Evolutionary conservation across 2,113 vertebrate genomes (phyloP).

Genomic region (Brachirus orientalis): DNA sequence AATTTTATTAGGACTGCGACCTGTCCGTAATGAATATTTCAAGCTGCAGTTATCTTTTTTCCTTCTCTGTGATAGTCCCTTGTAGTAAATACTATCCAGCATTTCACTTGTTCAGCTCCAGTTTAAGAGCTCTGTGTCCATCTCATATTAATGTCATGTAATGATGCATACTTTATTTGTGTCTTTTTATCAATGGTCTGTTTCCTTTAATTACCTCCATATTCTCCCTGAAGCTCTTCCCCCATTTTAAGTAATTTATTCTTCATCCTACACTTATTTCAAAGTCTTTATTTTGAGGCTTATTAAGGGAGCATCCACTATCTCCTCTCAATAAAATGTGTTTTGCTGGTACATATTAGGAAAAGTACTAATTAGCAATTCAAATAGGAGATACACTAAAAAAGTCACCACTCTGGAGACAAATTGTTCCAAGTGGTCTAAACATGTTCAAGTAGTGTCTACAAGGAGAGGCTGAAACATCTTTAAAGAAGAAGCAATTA

Average conservation of each 20-base stretch:
- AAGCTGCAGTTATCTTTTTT: not conserved
- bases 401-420: constrained; percentile 22
- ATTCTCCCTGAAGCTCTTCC: not conserved
- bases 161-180: not conserved
- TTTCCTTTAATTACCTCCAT: not conserved
- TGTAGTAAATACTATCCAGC: constrained; percentile 20
- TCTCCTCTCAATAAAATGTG: constrained; percentile 45
- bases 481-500: constrained; percentile 42
- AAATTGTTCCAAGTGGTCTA: constrained; percentile 23
- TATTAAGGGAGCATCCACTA: not conserved
- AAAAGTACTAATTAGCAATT: constrained; percentile 52
- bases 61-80: constrained; percentile 75
- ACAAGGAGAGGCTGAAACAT: constrained; percentile 25
- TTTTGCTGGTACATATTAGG: constrained; percentile 19
- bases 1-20: constrained; percentile 10
- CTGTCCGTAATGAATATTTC: constrained; percentile 9
- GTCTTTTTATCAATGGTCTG: not conserved
- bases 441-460: constrained; percentile 37
- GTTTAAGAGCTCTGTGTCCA: constrained; percentile 60
- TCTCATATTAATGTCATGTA: constrained; percentile 66
- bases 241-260: not conserved
- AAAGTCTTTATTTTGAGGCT: not conserved
- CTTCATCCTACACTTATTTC: not conserved
- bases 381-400: constrained; percentile 34
- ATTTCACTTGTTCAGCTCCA: constrained; percentile 25